These are phyloP conservation scores for Acrossocheilus fasciatus DNA, from an alignment of 2,797 vertebrate species.

Conservation along the genomic window DNA sequence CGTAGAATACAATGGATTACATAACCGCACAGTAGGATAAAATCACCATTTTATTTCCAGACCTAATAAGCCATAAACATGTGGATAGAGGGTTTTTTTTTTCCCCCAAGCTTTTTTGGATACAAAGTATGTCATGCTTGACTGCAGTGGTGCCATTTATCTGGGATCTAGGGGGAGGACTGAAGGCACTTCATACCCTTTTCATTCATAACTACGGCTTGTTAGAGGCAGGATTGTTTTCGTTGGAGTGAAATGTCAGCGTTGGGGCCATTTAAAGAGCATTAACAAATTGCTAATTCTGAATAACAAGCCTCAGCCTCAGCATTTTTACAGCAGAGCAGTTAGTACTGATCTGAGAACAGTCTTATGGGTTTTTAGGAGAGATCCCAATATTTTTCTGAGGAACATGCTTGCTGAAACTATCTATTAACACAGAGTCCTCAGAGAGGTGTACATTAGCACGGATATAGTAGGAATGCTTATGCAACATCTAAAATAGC, in stretches of 20 bases:
- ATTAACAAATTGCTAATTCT: conserved; percentile 54
- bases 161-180: not conserved
- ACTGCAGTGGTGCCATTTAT: conserved; percentile 26
- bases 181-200: conserved; percentile 44
- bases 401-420: not conserved
- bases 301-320: conserved; percentile 36
- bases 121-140: conserved; percentile 4
- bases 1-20: conserved; percentile 40
- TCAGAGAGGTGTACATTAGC: conserved; percentile 21
- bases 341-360: conserved; percentile 19
- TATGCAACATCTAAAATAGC: conserved; percentile 42
- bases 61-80: conserved; percentile 12
- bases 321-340: conserved; percentile 15
- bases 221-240: conserved; percentile 42
- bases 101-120: not conserved
- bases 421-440: conserved; percentile 14
- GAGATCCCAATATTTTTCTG: not conserved
- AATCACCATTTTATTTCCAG: conserved; percentile 15
- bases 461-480: conserved; percentile 19
- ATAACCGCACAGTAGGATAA: conserved; percentile 4
- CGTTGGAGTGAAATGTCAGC: conserved; percentile 45
- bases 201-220: conserved; percentile 48
- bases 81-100: not conserved
- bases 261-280: conserved; percentile 52
- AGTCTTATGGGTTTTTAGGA: not conserved